phyloP scores from a whole-genome alignment of 2,888 invertebrate genomes.

The Cotesia congregata region DNA sequence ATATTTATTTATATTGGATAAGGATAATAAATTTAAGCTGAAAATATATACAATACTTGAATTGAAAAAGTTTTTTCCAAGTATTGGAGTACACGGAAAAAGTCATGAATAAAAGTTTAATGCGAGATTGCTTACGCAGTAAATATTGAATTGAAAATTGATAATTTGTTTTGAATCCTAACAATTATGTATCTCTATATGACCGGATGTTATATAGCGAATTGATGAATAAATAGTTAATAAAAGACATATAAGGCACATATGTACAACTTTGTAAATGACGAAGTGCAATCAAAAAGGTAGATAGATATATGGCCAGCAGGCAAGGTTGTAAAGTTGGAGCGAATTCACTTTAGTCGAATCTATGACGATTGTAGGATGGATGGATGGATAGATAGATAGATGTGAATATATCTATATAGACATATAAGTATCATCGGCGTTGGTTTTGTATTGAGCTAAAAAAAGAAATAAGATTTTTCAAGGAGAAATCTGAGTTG shows the following conservation, averaged over 20 bases:
- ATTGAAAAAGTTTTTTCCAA: too few species aligned
- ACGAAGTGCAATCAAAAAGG: background rate
- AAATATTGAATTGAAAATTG: conserved; percentile 18
- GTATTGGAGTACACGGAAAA: background rate
- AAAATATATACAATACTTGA: too few species aligned
- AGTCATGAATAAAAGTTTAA: background rate
- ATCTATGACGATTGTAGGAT: conserved; percentile 28
- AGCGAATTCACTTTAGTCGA: conserved; percentile 15
- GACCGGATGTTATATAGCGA: conserved; percentile 21
- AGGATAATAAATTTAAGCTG: too few species aligned
- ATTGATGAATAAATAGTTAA: conserved; percentile 17
- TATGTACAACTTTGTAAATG: conserved; percentile 5
- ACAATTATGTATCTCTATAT: conserved; percentile 4
- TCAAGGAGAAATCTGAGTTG: conserved; percentile 34
- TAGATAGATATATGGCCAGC: conserved; percentile 17
- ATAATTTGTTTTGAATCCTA: conserved; percentile 29
- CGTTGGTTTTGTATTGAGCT: conserved; percentile 24
- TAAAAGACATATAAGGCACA: background rate
- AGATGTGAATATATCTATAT: background rate
- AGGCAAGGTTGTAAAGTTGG: background rate
- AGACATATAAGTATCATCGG: background rate
- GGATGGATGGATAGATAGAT: conserved; percentile 24
- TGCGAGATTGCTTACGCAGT: background rate
- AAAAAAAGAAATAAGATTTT: conserved; percentile 37
- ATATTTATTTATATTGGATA: too few species aligned